Conservation (phyloP, 2,113 vertebrate species). For the Chrysemys picta region DNA sequence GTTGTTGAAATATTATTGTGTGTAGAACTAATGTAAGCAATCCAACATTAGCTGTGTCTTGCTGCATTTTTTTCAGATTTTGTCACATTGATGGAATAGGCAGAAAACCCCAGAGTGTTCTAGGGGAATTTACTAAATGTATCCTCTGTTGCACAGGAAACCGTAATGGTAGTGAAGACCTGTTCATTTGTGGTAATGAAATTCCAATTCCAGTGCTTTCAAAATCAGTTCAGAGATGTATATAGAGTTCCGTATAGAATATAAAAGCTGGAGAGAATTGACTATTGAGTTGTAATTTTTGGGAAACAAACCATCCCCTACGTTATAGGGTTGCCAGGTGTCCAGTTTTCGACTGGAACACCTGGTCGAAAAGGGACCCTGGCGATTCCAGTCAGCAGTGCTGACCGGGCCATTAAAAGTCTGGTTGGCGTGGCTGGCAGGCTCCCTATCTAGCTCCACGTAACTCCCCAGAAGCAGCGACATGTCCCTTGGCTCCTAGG, state of each 20-base stretch:
- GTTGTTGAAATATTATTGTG: neutral
- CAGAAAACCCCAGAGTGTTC: neutral
- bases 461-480: too few relatives aligned
- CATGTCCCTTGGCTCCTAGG: too few relatives aligned
- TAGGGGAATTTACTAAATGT: neutral
- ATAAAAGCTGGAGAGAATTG: neutral
- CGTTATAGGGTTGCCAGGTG: too few relatives aligned
- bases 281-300: neutral
- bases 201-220: fast-evolving
- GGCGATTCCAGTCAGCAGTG: too few relatives aligned
- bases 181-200: constrained; percentile 36
- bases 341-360: too few relatives aligned
- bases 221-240: neutral
- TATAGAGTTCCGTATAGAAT: neutral
- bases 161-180: constrained; percentile 19
- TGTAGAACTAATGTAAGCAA: constrained; percentile 15
- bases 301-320: neutral
- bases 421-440: too few relatives aligned
- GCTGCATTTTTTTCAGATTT: constrained; percentile 25
- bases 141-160: constrained; percentile 2
- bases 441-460: too few relatives aligned
- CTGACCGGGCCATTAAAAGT: too few relatives aligned
- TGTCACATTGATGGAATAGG: neutral
- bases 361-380: too few relatives aligned
- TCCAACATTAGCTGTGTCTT: neutral